Evolutionary conservation across 64 coral and sea anemone species (phyloP).

Genomic region (Trachythela sp.): DNA sequence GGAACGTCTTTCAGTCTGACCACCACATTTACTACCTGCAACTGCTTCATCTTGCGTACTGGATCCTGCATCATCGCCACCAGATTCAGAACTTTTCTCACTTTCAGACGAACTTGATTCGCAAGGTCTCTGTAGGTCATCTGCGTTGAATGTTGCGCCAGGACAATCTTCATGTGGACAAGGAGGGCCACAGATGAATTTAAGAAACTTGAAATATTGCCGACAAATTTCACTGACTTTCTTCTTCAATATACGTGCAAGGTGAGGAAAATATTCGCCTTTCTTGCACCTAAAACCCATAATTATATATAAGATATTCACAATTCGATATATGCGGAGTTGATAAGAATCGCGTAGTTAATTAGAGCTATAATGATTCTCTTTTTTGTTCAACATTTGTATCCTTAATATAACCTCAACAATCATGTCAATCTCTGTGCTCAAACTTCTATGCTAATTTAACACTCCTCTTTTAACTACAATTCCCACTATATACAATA

Average conservation of each 20-base stretch:
- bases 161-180: slow-evolving; percentile 42
- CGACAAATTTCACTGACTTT: slow-evolving; percentile 48
- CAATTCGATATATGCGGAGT: no score
- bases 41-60: neutral
- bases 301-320: no score
- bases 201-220: slow-evolving; percentile 42
- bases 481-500: no score
- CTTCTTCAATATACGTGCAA: neutral
- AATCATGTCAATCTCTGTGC: no score
- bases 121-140: neutral
- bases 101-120: neutral
- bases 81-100: neutral
- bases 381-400: no score
- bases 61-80: neutral
- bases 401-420: no score
- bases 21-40: neutral
- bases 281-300: neutral
- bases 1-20: neutral
- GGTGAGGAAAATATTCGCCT: neutral
- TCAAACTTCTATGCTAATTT: no score
- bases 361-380: no score
- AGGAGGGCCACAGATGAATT: slow-evolving; percentile 48
- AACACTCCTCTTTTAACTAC: no score
- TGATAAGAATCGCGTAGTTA: no score
- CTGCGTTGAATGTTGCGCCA: slow-evolving; percentile 9